A percentile compares a stretch with the other conserved stretches of the same genome.
Conservation (phyloP, 2,797 vertebrate species). For the Syndactyla subalaris region DNA sequence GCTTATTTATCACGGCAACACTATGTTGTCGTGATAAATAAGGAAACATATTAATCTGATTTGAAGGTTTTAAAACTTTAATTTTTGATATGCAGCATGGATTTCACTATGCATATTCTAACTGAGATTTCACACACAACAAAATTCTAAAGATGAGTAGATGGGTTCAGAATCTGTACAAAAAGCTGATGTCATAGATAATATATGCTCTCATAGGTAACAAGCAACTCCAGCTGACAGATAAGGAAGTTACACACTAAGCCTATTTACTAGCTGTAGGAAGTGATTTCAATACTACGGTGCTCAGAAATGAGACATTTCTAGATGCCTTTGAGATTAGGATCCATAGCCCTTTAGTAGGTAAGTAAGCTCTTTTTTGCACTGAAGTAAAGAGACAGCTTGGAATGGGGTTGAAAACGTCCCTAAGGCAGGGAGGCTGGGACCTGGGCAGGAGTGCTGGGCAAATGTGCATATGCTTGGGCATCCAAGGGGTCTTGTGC, state of each 20-base stretch:
- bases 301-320: not conserved
- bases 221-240: not conserved
- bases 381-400: not conserved
- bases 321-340: not conserved
- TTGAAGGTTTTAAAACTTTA: not conserved
- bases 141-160: not conserved
- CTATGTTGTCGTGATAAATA: not conserved
- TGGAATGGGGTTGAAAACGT: not conserved
- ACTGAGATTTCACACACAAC: not conserved
- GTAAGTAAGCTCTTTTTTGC: not conserved
- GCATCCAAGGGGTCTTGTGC: not conserved
- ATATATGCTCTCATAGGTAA: not conserved
- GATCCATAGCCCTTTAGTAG: not conserved
- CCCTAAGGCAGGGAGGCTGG: not conserved
- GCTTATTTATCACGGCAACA: not conserved
- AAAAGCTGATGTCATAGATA: not conserved
- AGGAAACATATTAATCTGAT: not conserved
- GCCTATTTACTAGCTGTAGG: not conserved
- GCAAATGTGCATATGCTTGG: not conserved
- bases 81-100: not conserved
- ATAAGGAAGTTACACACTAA: not conserved
- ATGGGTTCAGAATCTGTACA: not conserved
- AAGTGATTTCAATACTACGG: not conserved
- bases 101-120: not conserved
- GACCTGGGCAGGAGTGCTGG: not conserved